Conservation (phyloP, 2,797 vertebrate species). For the Natrix natrix region DNA sequence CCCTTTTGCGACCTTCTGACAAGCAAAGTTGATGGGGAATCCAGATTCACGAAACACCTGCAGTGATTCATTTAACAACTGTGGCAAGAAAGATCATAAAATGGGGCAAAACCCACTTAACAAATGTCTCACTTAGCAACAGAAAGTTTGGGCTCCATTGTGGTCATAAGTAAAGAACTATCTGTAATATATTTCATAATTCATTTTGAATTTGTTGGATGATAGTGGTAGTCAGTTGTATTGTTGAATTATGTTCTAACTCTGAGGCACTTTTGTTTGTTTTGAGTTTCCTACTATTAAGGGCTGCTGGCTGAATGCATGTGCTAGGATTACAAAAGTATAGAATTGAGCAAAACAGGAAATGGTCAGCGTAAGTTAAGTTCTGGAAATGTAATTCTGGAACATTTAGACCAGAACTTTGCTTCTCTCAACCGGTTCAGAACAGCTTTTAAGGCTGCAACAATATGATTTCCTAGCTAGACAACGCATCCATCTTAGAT, state of each 20-base stretch:
- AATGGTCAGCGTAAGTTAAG: background rate
- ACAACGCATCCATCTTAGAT: background rate
- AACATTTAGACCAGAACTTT: conserved; percentile 11
- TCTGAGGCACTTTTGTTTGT: background rate
- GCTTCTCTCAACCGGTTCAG: background rate
- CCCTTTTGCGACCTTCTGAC: background rate
- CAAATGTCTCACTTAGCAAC: background rate
- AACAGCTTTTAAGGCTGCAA: background rate
- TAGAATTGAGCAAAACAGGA: background rate
- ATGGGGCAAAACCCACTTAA: background rate
- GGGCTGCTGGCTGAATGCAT: background rate
- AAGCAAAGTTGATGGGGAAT: background rate
- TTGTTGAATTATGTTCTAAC: background rate
- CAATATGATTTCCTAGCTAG: background rate
- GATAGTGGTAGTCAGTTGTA: background rate
- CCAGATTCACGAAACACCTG: background rate
- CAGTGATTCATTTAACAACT: background rate
- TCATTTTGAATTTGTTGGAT: background rate
- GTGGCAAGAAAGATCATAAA: background rate
- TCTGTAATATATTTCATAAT: background rate
- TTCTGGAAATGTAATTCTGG: background rate
- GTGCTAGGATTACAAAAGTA: background rate
- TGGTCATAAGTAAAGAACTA: background rate
- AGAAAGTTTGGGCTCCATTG: background rate
- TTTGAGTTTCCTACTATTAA: background rate